Base-by-base conservation (phyloP, 2,113 vertebrate species). In the Talpa occidentalis region DNA sequence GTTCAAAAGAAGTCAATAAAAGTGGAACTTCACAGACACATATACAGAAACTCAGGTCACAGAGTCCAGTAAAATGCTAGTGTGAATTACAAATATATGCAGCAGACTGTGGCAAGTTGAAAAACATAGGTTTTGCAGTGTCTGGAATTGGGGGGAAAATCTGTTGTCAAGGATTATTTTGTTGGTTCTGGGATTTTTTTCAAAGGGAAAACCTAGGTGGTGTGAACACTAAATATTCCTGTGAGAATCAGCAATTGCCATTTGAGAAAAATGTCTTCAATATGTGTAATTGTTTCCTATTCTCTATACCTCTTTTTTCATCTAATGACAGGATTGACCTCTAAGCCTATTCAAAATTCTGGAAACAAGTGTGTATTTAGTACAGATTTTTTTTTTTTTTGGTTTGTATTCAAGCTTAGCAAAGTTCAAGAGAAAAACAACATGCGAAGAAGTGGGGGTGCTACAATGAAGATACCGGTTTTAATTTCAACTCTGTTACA, bases 401-500 rank as follows among this genome's bases (percentile, higher is more conserved):
- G 37, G 37, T 69, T 82, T 69, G 32, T 73, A 59, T 64, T 86
- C 22, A 66, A 70, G 3, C 49, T 88, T 49, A 88, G 49, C 2
- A 3, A 54, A 80, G 22, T 28, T 80, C 24, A 80, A 64, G 37
- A 92, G 88, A 91, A 80, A 91, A 95, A n/a, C 19, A n/a, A 40
- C 26, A 35, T 6, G 5, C 3, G 21, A 90, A 24, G 47, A 59
- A 52, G 6, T 32, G 32, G 9, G 44, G 47, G 42, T 42, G 10
- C 2, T 24, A 19, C 32, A 84, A 1, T 54, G 26, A 60, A 54
- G 26, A 16, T 10, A 56, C 2, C 2, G 54, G 54, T 56, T 22
- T 56, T 56, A 56, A 79, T 87, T 91, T 94, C 28, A 49, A 56
- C 66, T 91, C 76, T 67, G 35, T 88, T 90, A 15, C 3, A 14